These are phyloP conservation scores for Astur gentilis DNA, from an alignment of 2,113 vertebrate genomes.

Conservation along the genomic window DNA sequence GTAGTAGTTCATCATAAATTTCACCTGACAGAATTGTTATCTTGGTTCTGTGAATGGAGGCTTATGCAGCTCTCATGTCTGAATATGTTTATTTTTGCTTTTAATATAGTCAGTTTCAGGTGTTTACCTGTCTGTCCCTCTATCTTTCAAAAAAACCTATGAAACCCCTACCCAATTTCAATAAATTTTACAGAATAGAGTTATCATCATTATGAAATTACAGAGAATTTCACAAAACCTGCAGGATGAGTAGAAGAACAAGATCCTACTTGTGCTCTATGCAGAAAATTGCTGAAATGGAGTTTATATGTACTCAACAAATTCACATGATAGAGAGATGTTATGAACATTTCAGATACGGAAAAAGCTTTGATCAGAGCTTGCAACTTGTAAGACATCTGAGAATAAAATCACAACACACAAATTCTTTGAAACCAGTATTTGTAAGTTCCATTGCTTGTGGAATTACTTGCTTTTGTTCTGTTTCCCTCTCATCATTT, in stretches of 20 bases:
- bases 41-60: background rate
- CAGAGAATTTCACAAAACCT: background rate
- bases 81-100: background rate
- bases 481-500: background rate
- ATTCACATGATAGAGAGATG: background rate
- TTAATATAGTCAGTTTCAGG: background rate
- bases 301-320: background rate
- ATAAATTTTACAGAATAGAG: background rate
- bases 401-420: slow-evolving; percentile 16
- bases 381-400: background rate
- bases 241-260: background rate
- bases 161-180: background rate
- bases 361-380: slow-evolving; percentile 8
- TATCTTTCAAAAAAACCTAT: background rate
- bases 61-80: background rate
- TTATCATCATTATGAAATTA: background rate
- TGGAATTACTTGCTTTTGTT: background rate
- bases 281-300: background rate
- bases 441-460: background rate
- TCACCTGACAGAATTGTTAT: background rate
- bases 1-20: background rate
- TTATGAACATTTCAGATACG: background rate
- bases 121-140: background rate
- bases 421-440: background rate
- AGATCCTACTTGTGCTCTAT: accelerated